Evolutionary conservation across 2,797 vertebrate species (phyloP).

Genomic region (Leucoraja ocellata): DNA sequence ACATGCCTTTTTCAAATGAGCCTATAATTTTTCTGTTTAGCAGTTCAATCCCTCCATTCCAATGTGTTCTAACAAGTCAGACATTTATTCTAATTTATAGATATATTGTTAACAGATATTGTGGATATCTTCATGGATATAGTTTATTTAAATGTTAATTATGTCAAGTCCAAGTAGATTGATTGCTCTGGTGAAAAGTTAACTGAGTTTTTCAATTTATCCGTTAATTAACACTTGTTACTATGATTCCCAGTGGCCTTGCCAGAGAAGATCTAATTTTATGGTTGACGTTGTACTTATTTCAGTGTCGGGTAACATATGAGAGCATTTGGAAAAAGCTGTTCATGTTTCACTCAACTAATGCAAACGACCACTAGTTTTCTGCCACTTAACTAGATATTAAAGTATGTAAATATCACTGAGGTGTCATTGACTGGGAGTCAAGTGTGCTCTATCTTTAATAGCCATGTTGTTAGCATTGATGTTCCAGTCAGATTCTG

Average conservation of each 20-base stretch:
- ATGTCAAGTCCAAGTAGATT: background rate
- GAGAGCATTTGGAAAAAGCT: background rate
- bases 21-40: background rate
- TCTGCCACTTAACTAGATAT: background rate
- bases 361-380: background rate
- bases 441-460: background rate
- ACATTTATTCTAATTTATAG: background rate
- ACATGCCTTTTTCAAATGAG: background rate
- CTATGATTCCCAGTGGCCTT: background rate
- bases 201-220: background rate
- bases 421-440: too few species aligned
- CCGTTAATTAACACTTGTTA: background rate
- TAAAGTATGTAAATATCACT: background rate
- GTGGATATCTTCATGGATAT: background rate
- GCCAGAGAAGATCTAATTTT: background rate
- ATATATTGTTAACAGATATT: background rate
- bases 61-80: conserved; percentile 25
- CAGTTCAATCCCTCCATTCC: background rate
- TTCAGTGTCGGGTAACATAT: background rate
- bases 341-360: background rate
- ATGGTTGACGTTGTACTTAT: background rate
- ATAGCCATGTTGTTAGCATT: background rate
- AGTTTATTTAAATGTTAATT: background rate
- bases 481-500: background rate
- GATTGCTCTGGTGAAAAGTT: conserved; percentile 35